Base-by-base conservation (phyloP, 1,140 invertebrate species). In the Procambarus virginalis region DNA sequence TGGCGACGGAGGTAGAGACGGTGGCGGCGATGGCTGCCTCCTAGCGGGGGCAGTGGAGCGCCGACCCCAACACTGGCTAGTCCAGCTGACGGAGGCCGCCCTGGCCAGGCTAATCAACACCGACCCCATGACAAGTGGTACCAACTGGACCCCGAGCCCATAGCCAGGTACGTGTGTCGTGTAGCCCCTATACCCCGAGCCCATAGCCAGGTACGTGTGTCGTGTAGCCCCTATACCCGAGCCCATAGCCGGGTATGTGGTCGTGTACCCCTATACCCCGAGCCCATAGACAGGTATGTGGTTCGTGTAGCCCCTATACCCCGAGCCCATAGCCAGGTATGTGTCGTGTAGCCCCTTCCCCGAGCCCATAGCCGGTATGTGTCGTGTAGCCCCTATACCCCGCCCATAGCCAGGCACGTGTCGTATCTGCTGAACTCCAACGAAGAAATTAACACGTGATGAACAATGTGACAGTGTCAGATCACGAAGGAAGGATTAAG, bases 111-210 rank as follows among this genome's bases (percentile, higher is more conserved):
- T 88, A 34, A 75, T 88, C 77, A 88, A 89, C 58, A 51, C 80
- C 4, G 88, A 89, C 81, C 88, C 88, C 81, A 89, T 89, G 88
- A 89, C 12, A 84, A 84, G 81, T 89, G 88, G 88, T 89, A 89
- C 82, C 70, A 78, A 10, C 55, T 89, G 60, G 88, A 89, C 81
- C 81, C 88, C 58, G 88, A 89, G 70, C 88, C 88, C 60, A 77
- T 89, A 45, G 88, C 88, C 17, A 89, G 88, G 88, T 89, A 78
- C 6, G 86, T 85, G 20, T 73, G 8, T 34, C 0, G 5, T 2
- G 22, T 34, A 73, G 3, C 68, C 34, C 68, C 68, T 73, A 20
- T 34, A 73, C 68, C 64, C 68, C 1, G 58, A 20, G 46, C 60
- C 64, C 82, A 14, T 73, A 48, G 17, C n/a, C 9, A 34, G 58